A percentile compares a stretch with the other conserved stretches of the same genome.
phyloP scores from a whole-genome alignment of 30 jellyfish, hydroid and myxozoan species.

The Hydractinia echinata region DNA sequence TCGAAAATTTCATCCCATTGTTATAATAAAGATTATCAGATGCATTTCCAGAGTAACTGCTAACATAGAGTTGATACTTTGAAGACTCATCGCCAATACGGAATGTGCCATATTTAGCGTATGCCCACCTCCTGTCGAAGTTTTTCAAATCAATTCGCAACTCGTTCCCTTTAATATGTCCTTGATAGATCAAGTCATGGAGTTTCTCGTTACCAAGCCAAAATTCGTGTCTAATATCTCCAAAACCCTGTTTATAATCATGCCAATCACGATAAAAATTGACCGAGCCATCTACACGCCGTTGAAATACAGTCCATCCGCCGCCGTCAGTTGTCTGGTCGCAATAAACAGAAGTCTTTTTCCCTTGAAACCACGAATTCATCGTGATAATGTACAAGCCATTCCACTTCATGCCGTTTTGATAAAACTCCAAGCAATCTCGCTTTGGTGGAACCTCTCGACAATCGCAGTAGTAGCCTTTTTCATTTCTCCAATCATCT shows the following conservation, averaged over 20 bases:
- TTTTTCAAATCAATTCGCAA: background rate
- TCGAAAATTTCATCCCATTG: slow-evolving; percentile 8
- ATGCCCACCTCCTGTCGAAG: background rate
- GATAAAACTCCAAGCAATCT: slow-evolving; percentile 2
- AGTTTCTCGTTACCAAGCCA: slow-evolving; percentile 8
- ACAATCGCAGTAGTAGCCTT: slow-evolving; percentile 7
- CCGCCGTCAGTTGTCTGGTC: slow-evolving; percentile 18
- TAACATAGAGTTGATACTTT: background rate
- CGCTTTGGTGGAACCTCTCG: slow-evolving; percentile 9
- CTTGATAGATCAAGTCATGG: background rate
- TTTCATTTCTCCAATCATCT: background rate
- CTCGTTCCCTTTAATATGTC: background rate
- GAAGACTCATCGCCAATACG: background rate
- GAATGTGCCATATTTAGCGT: background rate
- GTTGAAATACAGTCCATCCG: slow-evolving; percentile 11
- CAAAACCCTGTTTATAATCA: background rate
- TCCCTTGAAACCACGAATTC: slow-evolving; percentile 11
- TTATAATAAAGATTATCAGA: background rate
- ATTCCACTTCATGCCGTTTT: background rate
- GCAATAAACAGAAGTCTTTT: background rate
- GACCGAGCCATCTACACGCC: background rate
- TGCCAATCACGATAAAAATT: background rate
- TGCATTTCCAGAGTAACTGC: background rate
- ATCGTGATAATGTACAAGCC: slow-evolving; percentile 5
- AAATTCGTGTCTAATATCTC: background rate